Base-by-base conservation (phyloP, 2,113 vertebrate species). In the Phasianus colchicus region DNA sequence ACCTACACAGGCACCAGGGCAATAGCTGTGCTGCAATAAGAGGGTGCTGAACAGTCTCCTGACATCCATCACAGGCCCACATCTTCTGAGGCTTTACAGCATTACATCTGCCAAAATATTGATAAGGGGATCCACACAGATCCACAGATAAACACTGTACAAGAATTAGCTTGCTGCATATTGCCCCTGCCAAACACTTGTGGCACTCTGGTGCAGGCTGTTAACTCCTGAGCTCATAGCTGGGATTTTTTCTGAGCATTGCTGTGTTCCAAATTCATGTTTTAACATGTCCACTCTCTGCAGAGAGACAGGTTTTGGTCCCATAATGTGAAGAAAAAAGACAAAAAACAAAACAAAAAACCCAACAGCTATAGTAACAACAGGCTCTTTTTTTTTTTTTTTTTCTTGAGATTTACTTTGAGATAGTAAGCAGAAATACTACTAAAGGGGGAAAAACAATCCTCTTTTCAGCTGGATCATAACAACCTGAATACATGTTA, bases 231-330 rank as follows among this genome's bases (percentile, higher is more conserved):
- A 92, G 58, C 63, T 92, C 69, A 79, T 74, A 95, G 64, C 50
- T 92, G 84, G 55, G 45, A 80, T 91, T 92, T 92, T 92, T 93
- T 94, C 82, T 91, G 60, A 71, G 73, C 40, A 47, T 74, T 89
- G 18, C 42, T 93, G 80, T 83, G n/a, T 69, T 93, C 36, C 67
- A 92, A 66, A 86, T 58, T 76, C 30, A 13, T 81, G 50, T 91
- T 92, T 58, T 83, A 83, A 74, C 11, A 0, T 1, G 20, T 86
- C 85, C 24, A 52, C 38, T 88, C 38, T 22, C 55, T 75, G 38
- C 75, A 83, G 77, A 82, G 66, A 85, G 27, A 5, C 36, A 63
- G 13, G 29, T 36, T 91, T 83, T 90, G 9, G 9, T 77, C 57
- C 47, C 34, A 40, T n/a, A 54, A 3, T 48, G 20, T 15, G 6